phyloP scores from a whole-genome alignment of 2,113 vertebrate genomes.

The Lagenorhynchus albirostris region DNA sequence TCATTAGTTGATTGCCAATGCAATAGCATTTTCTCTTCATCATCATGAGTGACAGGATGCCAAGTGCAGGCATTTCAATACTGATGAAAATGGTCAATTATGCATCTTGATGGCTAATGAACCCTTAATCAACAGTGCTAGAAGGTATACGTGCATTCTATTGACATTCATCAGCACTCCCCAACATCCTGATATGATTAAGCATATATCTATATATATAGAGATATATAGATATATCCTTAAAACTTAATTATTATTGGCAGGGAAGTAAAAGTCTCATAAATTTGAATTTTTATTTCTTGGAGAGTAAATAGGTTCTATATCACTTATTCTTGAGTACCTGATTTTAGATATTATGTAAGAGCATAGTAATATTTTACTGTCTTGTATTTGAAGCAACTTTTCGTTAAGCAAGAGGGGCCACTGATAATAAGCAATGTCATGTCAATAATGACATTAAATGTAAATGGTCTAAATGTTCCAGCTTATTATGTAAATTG shows the following conservation, averaged over 20 bases:
- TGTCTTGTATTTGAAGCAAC: neutral
- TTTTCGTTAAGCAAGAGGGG: neutral
- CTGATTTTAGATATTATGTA: neutral
- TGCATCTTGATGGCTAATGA: neutral
- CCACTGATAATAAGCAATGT: neutral
- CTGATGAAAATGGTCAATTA: constrained; percentile 25
- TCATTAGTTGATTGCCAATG: constrained; percentile 16
- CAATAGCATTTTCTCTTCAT: neutral
- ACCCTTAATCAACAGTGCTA: neutral
- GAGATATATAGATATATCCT: neutral
- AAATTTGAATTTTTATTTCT: neutral
- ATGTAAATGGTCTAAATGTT: neutral
- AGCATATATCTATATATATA: neutral
- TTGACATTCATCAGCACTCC: neutral
- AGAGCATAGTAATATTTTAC: neutral
- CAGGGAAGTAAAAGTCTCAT: neutral
- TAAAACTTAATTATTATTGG: neutral
- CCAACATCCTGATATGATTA: neutral
- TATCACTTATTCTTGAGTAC: neutral
- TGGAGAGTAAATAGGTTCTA: neutral
- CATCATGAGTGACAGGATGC: constrained; percentile 32
- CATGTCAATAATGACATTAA: neutral
- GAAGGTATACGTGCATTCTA: neutral
- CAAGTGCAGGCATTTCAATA: constrained; percentile 26
- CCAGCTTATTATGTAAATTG: neutral